phyloP scores from a whole-genome alignment of 1,140 invertebrate genomes.

The Micrasema minimum region DNA sequence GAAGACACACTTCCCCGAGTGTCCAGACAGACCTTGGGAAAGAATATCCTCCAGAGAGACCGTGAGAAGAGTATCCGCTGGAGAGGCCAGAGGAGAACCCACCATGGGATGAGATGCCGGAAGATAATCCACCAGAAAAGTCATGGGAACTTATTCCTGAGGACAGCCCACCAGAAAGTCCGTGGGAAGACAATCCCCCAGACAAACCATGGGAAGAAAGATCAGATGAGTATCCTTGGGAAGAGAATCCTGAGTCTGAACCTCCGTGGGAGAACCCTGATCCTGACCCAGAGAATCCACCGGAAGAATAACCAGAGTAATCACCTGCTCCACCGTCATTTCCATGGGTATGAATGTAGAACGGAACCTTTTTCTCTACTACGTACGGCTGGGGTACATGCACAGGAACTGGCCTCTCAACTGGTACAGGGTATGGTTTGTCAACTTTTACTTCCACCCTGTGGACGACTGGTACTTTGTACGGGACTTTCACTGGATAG shows the following conservation, averaged over 20 bases:
- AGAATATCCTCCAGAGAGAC: too few relatives aligned
- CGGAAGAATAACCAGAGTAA: slow-evolving; percentile 1
- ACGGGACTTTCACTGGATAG: slow-evolving; percentile 58
- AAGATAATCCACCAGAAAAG: not conserved
- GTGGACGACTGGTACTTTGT: slow-evolving; percentile 57
- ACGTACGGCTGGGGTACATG: slow-evolving; percentile 66
- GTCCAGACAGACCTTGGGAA: too few relatives aligned
- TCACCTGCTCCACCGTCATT: not conserved
- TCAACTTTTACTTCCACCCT: slow-evolving; percentile 55
- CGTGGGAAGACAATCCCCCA: slow-evolving; percentile 7
- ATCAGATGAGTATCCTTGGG: slow-evolving; percentile 53
- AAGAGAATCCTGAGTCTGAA: slow-evolving; percentile 48
- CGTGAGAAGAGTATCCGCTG: too few relatives aligned
- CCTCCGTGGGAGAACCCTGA: slow-evolving; percentile 42
- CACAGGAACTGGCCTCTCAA: slow-evolving; percentile 59
- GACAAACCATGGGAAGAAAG: not conserved
- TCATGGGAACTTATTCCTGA: slow-evolving; percentile 13
- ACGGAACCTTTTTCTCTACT: slow-evolving; percentile 62
- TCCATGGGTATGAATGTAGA: slow-evolving; percentile 58
- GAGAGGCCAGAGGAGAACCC: too few relatives aligned
- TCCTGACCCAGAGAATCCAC: slow-evolving; percentile 49
- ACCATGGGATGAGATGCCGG: slow-evolving; percentile 13
- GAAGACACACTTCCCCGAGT: too few relatives aligned
- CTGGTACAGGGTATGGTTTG: slow-evolving; percentile 56
- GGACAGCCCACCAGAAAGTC: not conserved